A percentile compares a stretch with the other conserved stretches of the same genome.
These are phyloP conservation scores for Labia minor DNA, from an alignment of 2,888 invertebrate genomes.

Conservation along the genomic window DNA sequence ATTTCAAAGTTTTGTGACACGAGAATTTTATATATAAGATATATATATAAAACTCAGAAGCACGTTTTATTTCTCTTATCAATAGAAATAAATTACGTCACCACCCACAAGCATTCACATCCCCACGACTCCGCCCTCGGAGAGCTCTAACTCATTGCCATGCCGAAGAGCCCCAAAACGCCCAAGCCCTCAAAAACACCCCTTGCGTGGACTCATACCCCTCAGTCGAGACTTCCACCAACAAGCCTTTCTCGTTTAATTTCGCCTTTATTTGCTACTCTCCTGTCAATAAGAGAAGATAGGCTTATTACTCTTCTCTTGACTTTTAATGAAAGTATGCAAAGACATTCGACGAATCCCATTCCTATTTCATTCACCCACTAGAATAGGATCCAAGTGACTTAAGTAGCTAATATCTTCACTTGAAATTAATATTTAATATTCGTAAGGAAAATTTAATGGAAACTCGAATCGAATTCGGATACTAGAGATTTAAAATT, in stretches of 20 bases:
- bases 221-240: background rate
- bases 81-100: background rate
- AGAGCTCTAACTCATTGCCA: conserved; percentile 1
- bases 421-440: too few species aligned
- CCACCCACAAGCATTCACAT: conserved; percentile 5
- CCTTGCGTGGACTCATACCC: background rate
- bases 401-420: too few species aligned
- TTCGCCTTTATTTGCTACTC: conserved; percentile 13
- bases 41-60: background rate
- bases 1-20: too few species aligned
- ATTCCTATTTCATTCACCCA: background rate
- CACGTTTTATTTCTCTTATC: conserved; percentile 13
- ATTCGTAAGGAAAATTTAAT: too few species aligned
- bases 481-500: too few species aligned
- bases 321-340: conserved; percentile 13
- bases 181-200: background rate
- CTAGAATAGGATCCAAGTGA: too few species aligned
- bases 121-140: background rate
- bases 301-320: conserved; percentile 2
- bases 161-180: background rate
- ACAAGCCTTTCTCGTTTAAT: background rate
- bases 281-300: conserved; percentile 1
- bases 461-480: too few species aligned
- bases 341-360: background rate
- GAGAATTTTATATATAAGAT: background rate